Evolutionary conservation across 2,888 invertebrate genomes (phyloP), one percentile per base, ranked within the genome.

Genomic region (Axea sp.): DNA sequence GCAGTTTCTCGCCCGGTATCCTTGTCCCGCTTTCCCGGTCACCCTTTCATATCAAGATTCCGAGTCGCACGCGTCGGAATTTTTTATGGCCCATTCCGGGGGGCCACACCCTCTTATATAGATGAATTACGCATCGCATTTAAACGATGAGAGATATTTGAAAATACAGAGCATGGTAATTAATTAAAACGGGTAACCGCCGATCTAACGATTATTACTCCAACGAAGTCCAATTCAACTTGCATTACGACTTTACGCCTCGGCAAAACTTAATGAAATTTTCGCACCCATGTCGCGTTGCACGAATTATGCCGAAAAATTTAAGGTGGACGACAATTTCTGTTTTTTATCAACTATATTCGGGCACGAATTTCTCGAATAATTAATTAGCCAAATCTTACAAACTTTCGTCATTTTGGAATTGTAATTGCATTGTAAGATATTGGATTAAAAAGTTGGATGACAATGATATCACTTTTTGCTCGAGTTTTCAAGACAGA

Each of bases 1-100:
- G 55, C 53, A 55, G 59, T 53, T 74, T 65, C 57, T 43, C 55
- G 55, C 24, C 43, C 17, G 41, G n/a, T 74, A 69, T 67, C 74
- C 75, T 72, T 75, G 71, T 67, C 69, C 71, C 41, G 67, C 39
- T 75, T 75, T 71, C 62, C 30, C 55, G 43, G 12, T 43, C 75
- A 43, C 65, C 57, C 76, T 64, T 69, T 79, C 76, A 80, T 83
- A 83, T 83, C 81, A 80, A 83, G 82, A 84, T 84, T 82, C 84
- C 81, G 76, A 47, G 76, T 75, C 78, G 78, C 79, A 79, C 79
- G 79, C 77, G 79, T 57, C 78, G 80, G 83, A 81, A 84, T 83
- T 80, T 79, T 80, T 80, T 79, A 78, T 73, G 77, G 76, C 72
- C 60, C 57, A 55, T 69, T 53, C 17, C 57, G 39, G 7, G 24